phyloP scores from a whole-genome alignment of 2,797 vertebrate genomes.

The Potorous gilbertii region DNA sequence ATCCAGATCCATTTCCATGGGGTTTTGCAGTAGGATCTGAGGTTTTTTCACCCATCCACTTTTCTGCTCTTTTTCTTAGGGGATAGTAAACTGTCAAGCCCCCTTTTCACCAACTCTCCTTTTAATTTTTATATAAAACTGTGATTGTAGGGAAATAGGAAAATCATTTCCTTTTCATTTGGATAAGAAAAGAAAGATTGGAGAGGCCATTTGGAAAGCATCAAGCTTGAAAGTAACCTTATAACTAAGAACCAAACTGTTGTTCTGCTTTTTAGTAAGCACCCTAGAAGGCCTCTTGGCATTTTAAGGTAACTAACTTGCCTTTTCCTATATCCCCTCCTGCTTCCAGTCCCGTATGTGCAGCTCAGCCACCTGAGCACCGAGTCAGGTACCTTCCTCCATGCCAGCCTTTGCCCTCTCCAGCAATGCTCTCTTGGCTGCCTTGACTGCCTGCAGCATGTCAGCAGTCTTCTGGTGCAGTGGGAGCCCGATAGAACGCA shows the following conservation, averaged over 20 bases:
- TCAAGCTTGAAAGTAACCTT: slow-evolving; percentile 52
- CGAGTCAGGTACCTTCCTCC: slow-evolving; percentile 94
- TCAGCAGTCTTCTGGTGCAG: slow-evolving; percentile 69
- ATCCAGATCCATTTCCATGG: slow-evolving; percentile 45
- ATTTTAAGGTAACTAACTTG: slow-evolving; percentile 75
- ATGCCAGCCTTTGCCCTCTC: slow-evolving; percentile 65
- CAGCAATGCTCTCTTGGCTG: slow-evolving; percentile 78
- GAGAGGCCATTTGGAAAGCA: slow-evolving; percentile 24
- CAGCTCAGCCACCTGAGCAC: slow-evolving; percentile 94
- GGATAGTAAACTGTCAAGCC: slow-evolving; percentile 7
- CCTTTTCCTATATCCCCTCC: slow-evolving; percentile 84
- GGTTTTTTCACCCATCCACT: slow-evolving; percentile 39
- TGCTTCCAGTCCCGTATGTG: slow-evolving; percentile 90
- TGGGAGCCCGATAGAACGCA: slow-evolving; percentile 80
- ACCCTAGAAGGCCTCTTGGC: slow-evolving; percentile 57
- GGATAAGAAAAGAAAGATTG: slow-evolving; percentile 14
- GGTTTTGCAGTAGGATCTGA: slow-evolving; percentile 26
- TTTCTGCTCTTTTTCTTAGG: slow-evolving; percentile 5
- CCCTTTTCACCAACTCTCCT: not conserved
- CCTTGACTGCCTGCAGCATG: slow-evolving; percentile 83
- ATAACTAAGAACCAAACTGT: slow-evolving; percentile 35
- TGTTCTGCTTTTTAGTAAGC: slow-evolving; percentile 62
- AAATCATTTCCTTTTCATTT: slow-evolving; percentile 34
- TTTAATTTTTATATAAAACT: slow-evolving; percentile 26
- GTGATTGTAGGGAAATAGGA: not conserved